These are phyloP conservation scores for Peromyscus californicus DNA, from an alignment of 2,113 vertebrate genomes.

Conservation along the genomic window DNA sequence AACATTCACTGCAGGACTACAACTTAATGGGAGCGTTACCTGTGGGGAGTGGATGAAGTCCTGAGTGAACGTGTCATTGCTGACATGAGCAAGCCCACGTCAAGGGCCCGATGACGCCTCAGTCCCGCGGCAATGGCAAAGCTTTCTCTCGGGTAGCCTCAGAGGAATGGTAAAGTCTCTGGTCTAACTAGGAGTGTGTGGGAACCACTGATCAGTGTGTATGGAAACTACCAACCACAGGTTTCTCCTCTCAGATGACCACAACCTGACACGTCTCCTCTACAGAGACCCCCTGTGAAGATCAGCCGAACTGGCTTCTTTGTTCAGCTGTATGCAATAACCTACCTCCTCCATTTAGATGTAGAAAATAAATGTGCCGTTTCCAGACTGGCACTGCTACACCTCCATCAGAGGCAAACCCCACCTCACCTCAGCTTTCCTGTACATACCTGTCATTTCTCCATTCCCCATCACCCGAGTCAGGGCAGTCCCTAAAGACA, in stretches of 20 bases:
- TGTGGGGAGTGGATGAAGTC: background rate
- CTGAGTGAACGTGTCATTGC: background rate
- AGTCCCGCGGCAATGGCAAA: background rate
- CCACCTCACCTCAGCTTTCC: background rate
- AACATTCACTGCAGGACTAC: slow-evolving; percentile 23
- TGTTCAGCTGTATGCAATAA: background rate
- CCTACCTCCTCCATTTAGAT: background rate
- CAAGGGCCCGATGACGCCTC: background rate
- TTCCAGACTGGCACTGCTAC: background rate
- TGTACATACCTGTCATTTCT: background rate
- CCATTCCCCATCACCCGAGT: too few species aligned
- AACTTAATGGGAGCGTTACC: slow-evolving; percentile 53
- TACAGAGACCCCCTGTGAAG: background rate
- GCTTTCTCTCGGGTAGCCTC: background rate
- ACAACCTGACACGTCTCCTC: background rate
- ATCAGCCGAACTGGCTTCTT: background rate
- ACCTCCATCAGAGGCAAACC: background rate
- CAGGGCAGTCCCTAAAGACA: background rate
- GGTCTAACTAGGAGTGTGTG: background rate
- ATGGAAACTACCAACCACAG: background rate
- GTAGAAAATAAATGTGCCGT: background rate
- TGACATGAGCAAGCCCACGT: background rate
- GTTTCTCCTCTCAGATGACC: background rate
- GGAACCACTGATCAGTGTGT: background rate
- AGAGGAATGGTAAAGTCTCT: background rate